Base-by-base conservation (phyloP, 2,888 invertebrate genomes). In the Morpho helenor region DNA sequence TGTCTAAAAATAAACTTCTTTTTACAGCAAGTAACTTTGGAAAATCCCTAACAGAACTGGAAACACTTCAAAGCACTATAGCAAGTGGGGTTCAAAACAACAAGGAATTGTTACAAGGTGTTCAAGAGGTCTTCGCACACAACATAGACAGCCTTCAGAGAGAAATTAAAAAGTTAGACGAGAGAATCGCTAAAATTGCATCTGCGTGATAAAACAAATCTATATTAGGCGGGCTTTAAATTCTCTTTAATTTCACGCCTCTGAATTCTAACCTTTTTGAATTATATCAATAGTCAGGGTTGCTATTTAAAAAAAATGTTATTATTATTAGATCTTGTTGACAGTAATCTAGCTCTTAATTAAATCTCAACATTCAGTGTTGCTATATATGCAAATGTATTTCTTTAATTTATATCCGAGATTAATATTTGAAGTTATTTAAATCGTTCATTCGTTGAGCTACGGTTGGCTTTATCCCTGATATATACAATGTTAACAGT, bases 21-120 rank as follows among this genome's bases (percentile, higher is more conserved):
- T 63, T 64, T 68, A 46, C 84, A 97, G 98, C 97, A 59, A 94
- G 95, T 67, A 96, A 97, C 80, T 97, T 97, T 75, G 94, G 95
- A 53, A 96, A 95, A 82, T 95, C 97, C 0, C 86, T 98, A 52
- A 93, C 94, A 0, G 96, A 97, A 78, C 86, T 97, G 45, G 96
- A 96, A 78, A 93, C 94, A 2, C 89, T 95, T 23, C 96, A 97
- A 77, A 92, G 93, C 31, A 94, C 94, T 62, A 94, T 97, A 65
- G 88, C 93, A 0, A 88, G 92, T 7, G 94, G 94, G 8, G 92
- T 97, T 7, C 93, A 95, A n/a, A 94, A 94, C 76, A 96, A 96
- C 79, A 95, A 95, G 74, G 92, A 93, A 39, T 75, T 96, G 5
- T 79, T 97, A 9, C 94, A 95, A 74, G 95, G 95, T 0, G 94